A percentile compares a stretch with the other conserved stretches of the same genome.
Evolutionary conservation across 2,797 vertebrate species (phyloP).

Genomic region (Tauraco hartlaubi): DNA sequence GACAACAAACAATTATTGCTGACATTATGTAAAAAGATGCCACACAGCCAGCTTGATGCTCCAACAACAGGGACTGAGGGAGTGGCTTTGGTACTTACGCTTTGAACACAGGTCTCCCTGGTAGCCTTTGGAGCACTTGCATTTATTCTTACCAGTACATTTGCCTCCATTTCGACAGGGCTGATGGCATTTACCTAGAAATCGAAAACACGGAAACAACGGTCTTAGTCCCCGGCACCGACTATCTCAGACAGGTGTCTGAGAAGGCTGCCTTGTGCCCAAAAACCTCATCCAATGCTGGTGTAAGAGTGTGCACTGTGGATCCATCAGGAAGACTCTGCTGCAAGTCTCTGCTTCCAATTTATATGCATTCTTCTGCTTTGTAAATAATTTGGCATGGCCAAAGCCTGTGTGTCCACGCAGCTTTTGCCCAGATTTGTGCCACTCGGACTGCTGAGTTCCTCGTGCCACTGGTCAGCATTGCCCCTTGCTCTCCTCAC

Average conservation of each 20-base stretch:
- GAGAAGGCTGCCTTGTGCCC: not conserved
- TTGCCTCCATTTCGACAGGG: constrained; percentile 90
- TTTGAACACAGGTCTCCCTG: constrained; percentile 91
- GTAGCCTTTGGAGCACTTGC: constrained; percentile 92
- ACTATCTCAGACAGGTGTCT: not conserved
- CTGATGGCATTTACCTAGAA: constrained; percentile 88
- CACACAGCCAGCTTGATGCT: not conserved
- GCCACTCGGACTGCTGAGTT: not conserved
- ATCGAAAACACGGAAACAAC: not conserved
- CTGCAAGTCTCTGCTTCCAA: not conserved
- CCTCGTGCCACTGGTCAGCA: fast-evolving
- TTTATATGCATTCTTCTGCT: not conserved
- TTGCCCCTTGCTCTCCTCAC: not conserved
- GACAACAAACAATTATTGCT: not conserved
- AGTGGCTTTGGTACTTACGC: constrained; percentile 77
- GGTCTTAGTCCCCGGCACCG: not conserved
- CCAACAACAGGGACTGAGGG: not conserved
- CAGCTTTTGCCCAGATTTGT: not conserved
- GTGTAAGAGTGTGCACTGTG: not conserved
- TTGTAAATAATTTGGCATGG: not conserved
- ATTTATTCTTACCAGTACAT: constrained; percentile 91
- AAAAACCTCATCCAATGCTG: not conserved
- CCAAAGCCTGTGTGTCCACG: not conserved
- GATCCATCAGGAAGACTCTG: not conserved
- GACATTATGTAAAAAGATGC: not conserved